Evolutionary conservation across 2,113 vertebrate genomes (phyloP).

Genomic region (Xenotilapia longispinis): DNA sequence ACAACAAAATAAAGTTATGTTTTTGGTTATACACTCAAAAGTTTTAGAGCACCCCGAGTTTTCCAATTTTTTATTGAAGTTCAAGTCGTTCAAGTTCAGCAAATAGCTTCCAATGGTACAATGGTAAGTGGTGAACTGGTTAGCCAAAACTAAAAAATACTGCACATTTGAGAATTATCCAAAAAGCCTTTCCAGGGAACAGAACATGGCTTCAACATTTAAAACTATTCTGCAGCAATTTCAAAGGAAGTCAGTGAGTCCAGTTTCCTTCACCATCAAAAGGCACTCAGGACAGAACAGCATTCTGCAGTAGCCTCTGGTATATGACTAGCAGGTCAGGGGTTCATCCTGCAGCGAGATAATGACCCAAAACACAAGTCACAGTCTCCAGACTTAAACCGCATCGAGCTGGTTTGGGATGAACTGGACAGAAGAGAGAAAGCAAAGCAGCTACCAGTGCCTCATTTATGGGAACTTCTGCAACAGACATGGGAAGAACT

Average conservation of each 20-base stretch:
- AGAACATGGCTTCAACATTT: neutral
- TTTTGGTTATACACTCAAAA: neutral
- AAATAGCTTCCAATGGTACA: neutral
- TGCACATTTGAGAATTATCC: rapidly evolving
- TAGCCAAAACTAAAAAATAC: neutral
- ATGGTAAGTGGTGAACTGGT: rapidly evolving
- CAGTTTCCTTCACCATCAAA: neutral
- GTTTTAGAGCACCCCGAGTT: neutral
- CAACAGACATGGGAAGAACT: neutral
- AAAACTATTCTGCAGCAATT: neutral
- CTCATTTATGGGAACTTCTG: neutral
- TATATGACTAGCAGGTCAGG: neutral
- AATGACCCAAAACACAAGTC: neutral
- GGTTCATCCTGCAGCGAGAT: neutral
- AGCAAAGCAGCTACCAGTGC: rapidly evolving
- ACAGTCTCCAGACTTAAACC: neutral
- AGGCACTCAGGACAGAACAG: neutral
- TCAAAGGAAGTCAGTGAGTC: neutral
- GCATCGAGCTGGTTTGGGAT: neutral
- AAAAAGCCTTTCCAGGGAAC: neutral
- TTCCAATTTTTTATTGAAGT: neutral
- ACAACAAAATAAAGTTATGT: neutral
- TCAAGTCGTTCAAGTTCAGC: rapidly evolving
- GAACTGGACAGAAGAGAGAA: neutral
- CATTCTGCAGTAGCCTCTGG: neutral